Evolutionary conservation across 2,797 vertebrate species (phyloP).

Genomic region (Centroberyx gerrardi): DNA sequence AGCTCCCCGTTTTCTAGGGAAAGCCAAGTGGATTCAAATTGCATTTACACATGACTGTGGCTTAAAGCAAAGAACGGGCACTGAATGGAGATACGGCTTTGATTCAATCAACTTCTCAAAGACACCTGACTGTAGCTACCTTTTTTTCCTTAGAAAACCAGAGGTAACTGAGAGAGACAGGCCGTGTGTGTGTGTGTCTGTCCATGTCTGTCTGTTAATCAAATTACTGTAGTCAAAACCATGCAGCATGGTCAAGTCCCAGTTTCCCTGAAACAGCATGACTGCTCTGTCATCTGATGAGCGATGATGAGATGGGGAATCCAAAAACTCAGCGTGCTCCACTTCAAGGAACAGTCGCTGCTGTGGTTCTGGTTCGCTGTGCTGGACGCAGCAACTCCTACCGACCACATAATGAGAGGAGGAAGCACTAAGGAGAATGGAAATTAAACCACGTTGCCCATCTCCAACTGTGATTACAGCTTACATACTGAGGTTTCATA

Average conservation of each 20-base stretch:
- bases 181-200: not conserved
- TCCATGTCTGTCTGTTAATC: too few species aligned
- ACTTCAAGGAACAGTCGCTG: too few species aligned
- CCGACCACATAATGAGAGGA: too few species aligned
- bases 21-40: not conserved
- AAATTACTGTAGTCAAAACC: not conserved
- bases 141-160: not conserved
- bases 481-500: too few species aligned
- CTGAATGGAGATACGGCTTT: too few species aligned
- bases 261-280: not conserved
- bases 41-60: not conserved
- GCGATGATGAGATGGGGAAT: not conserved
- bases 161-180: not conserved
- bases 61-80: conserved; percentile 1
- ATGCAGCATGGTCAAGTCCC: not conserved
- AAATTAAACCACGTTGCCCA: too few species aligned
- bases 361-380: too few species aligned
- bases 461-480: too few species aligned
- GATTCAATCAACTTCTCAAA: not conserved
- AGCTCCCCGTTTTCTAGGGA: not conserved
- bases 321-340: too few species aligned
- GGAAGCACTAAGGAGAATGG: too few species aligned
- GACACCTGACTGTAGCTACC: not conserved
- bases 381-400: too few species aligned
- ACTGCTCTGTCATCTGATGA: not conserved